Base-by-base conservation (phyloP, 53 echinoderm and acorn worm genomes). In the Zoroaster sp. region DNA sequence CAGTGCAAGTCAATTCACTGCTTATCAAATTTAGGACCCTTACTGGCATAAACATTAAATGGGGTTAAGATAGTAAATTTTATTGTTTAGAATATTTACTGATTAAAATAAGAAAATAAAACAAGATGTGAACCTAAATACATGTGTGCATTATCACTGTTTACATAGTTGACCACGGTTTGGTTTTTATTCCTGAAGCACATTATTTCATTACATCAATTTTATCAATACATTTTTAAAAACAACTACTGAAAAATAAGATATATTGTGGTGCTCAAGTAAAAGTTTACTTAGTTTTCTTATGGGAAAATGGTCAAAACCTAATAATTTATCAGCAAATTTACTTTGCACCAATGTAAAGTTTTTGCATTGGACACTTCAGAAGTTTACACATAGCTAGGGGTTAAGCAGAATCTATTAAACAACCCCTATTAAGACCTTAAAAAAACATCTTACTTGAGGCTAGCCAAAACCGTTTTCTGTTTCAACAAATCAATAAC, bases 401-500 rank as follows among this genome's bases (percentile, higher is more conserved):
- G 54, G 42, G 77, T 49, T 9, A 11, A 35, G 2, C 3, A 11
- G 38, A 78, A 37, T 14, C 33, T 38, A 18, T 21, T 14, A 78
- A 78, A 78, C 78, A 78, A 78, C 45, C 78, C 55, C 23, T 78
- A 18, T 30, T 45, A 74, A 42, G 43, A 1, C 33, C 49, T 47
- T 39, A 21, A 36, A 35, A 38, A 1, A n/a, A 63, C 28, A 54
- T 23, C 54, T 78, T 21, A 32, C 77, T 77, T 53, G 31, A 52
- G 77, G 77, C 77, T 32, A 4, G 11, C 2, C 41, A 44, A 44
- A 75, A 47, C 30, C 45, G 40, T 77, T 77, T 51, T 35, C 77
- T n/a, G 51, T 35, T 77, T 35, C 78, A 31, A 74, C 42, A 23
- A 54, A 80, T 80, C 80, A 80, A 80, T 80, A 80, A 80, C 80